These are phyloP conservation scores for Epizoanthus ramosus DNA, from an alignment of 92 coral and sea anemone genomes.

Conservation along the genomic window DNA sequence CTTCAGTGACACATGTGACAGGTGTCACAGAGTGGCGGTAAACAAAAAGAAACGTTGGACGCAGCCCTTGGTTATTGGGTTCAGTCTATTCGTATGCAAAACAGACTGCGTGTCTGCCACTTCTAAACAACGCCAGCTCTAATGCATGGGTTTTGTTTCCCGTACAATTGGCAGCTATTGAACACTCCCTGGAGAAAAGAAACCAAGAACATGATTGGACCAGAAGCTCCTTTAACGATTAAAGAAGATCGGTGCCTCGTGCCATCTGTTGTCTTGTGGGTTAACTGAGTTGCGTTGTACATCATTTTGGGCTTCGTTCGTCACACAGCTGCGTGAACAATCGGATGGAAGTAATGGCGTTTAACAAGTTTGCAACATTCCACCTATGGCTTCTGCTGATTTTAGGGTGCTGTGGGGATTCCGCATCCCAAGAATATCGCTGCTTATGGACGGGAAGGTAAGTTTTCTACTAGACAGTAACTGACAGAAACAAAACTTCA, in stretches of 20 bases:
- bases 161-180: conserved; percentile 32
- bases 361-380: conserved; percentile 2
- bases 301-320: conserved; percentile 14
- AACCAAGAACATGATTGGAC: conserved; percentile 30
- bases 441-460: conserved; percentile 37
- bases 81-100: conserved; percentile 45
- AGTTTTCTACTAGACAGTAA: neutral
- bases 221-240: conserved; percentile 10
- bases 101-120: conserved; percentile 40
- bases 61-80: conserved; percentile 19
- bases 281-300: conserved; percentile 28
- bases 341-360: neutral
- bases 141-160: conserved; percentile 17
- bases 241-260: conserved; percentile 61
- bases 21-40: conserved; percentile 30
- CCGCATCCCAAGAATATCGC: neutral
- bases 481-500: neutral
- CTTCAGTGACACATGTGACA: conserved; percentile 36
- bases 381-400: conserved; percentile 12
- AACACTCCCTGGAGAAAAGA: conserved; percentile 34
- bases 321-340: conserved; percentile 9
- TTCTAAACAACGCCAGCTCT: conserved; percentile 10
- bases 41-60: conserved; percentile 20
- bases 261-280: conserved; percentile 46
- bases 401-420: neutral